Conservation (phyloP, 2,113 vertebrate genomes). For the Spea multiplicata region DNA sequence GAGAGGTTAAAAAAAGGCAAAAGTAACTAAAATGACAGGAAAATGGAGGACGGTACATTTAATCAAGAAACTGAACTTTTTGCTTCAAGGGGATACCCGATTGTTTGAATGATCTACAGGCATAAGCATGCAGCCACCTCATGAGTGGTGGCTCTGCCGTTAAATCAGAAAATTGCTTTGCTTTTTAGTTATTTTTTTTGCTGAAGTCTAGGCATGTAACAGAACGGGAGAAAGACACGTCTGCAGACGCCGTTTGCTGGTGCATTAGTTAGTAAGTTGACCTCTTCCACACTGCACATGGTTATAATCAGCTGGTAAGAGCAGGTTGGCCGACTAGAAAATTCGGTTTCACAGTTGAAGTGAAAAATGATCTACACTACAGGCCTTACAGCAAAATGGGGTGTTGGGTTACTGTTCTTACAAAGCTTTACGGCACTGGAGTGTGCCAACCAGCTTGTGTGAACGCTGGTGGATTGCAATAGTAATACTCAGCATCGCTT, state of each 20-base stretch:
- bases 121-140: not conserved
- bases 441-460: not conserved
- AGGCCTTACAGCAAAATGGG: not conserved
- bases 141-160: not conserved
- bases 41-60: too few species aligned
- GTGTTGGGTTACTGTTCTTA: not conserved
- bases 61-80: not conserved
- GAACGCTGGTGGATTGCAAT: not conserved
- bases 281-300: not conserved
- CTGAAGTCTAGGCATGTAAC: conserved; percentile 2
- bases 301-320: conserved; percentile 31
- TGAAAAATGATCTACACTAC: not conserved
- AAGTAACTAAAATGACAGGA: too few species aligned
- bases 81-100: not conserved
- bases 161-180: not conserved
- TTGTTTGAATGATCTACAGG: not conserved
- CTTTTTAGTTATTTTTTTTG: too few species aligned
- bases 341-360: not conserved
- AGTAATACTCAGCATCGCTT: not conserved
- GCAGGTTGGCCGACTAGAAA: not conserved
- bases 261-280: conserved; percentile 12
- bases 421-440: not conserved
- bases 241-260: conserved; percentile 29
- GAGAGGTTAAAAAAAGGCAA: too few species aligned
- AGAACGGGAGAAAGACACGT: not conserved